Evolutionary conservation across 2,113 vertebrate genomes (phyloP).

Genomic region (Leuciscus idus): DNA sequence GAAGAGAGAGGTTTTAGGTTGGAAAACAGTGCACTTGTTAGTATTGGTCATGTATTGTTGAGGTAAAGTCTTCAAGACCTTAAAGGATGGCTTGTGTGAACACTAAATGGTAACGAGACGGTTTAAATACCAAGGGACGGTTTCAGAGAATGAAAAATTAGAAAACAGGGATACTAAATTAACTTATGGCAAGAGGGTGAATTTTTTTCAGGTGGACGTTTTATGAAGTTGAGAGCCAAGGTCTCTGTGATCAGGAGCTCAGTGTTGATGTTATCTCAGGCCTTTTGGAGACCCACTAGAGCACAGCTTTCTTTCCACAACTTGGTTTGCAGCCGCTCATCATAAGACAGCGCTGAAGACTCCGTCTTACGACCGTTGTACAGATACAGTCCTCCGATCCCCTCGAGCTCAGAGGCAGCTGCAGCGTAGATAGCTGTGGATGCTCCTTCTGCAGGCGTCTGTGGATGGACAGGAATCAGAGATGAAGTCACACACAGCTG

Average conservation of each 20-base stretch:
- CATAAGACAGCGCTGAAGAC: slow-evolving; percentile 76
- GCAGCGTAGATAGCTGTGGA: slow-evolving; percentile 81
- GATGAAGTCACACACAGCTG: slow-evolving; percentile 1
- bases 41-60: not conserved
- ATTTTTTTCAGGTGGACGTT: not conserved
- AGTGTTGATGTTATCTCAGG: slow-evolving; percentile 25
- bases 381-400: slow-evolving; percentile 83
- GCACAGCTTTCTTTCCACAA: slow-evolving; percentile 87
- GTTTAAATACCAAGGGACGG: not conserved
- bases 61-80: not conserved
- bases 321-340: slow-evolving; percentile 77
- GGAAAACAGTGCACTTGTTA: slow-evolving; percentile 11
- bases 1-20: not conserved
- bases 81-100: not conserved
- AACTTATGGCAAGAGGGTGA: slow-evolving; percentile 9
- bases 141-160: not conserved
- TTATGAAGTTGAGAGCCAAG: not conserved
- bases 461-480: slow-evolving; percentile 41
- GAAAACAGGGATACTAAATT: not conserved
- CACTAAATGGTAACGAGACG: not conserved
- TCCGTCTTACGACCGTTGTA: slow-evolving; percentile 81
- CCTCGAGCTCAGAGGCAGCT: slow-evolving; percentile 79
- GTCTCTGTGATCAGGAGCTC: not conserved
- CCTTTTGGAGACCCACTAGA: slow-evolving; percentile 74
- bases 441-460: slow-evolving; percentile 88